These are phyloP conservation scores for Brienomyrus brachyistius DNA, from an alignment of 2,113 vertebrate genomes.

Conservation along the genomic window DNA sequence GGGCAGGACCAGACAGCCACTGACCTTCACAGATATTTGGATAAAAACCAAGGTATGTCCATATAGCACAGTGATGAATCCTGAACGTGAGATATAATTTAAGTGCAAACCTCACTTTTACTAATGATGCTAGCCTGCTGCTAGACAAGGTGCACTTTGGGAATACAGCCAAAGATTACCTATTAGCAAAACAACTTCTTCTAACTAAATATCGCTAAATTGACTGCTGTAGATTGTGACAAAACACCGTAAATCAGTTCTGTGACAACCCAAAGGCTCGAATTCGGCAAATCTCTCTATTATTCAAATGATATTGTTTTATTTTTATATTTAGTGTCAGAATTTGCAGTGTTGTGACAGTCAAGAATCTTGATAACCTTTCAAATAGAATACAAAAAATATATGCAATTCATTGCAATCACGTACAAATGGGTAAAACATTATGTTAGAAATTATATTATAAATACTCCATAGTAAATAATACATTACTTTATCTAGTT, in stretches of 20 bases:
- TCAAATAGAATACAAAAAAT: not conserved
- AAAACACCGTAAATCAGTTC: not conserved
- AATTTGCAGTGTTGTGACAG: not conserved
- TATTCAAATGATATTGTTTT: not conserved
- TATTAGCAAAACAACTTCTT: not conserved
- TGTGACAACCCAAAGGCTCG: not conserved
- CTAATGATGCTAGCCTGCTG: not conserved
- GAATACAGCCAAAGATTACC: not conserved
- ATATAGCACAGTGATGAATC: not conserved
- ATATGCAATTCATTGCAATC: not conserved
- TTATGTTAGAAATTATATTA: not conserved
- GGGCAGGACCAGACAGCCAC: not conserved
- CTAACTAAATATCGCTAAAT: not conserved
- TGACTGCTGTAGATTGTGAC: not conserved
- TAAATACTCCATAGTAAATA: not conserved
- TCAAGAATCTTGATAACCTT: not conserved
- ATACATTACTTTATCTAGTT: too few species aligned
- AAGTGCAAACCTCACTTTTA: not conserved
- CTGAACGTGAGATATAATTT: not conserved
- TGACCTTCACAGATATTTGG: not conserved
- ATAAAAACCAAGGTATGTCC: not conserved
- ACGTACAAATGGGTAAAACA: not conserved
- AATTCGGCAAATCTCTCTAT: not conserved
- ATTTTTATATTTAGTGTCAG: not conserved
- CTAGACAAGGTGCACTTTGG: not conserved